phyloP scores from a whole-genome alignment of 2,113 vertebrate genomes.

The Syrrhaptes paradoxus region DNA sequence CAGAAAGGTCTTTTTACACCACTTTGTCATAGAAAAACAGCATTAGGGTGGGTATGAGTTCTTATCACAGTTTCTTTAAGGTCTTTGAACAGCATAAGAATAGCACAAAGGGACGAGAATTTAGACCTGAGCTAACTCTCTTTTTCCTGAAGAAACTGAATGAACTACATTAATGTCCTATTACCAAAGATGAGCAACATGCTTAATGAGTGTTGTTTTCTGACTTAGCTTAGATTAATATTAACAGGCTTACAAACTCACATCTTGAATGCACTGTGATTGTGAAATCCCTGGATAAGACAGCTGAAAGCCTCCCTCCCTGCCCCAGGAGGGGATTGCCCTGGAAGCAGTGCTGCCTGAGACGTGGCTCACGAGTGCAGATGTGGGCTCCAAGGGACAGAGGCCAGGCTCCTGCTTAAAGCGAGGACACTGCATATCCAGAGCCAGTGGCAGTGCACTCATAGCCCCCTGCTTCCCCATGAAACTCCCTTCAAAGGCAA shows the following conservation, averaged over 20 bases:
- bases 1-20: neutral
- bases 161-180: neutral
- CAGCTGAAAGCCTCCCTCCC: neutral
- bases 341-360: neutral
- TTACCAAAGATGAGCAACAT: neutral
- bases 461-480: neutral
- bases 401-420: neutral
- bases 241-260: neutral
- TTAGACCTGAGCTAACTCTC: neutral
- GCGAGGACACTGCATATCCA: neutral
- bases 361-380: neutral
- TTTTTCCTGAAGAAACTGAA: neutral
- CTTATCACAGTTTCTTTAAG: neutral
- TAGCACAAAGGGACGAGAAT: neutral
- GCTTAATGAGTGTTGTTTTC: neutral
- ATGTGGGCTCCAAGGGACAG: neutral
- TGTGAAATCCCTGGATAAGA: conserved; percentile 21
- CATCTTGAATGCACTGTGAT: neutral
- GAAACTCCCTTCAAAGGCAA: neutral
- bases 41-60: neutral
- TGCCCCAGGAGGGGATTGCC: neutral
- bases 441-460: neutral
- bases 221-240: neutral
- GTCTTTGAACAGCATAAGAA: neutral
- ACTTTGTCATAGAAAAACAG: neutral